Conservation (phyloP, 2,113 vertebrate species). For the Crypturellus undulatus region DNA sequence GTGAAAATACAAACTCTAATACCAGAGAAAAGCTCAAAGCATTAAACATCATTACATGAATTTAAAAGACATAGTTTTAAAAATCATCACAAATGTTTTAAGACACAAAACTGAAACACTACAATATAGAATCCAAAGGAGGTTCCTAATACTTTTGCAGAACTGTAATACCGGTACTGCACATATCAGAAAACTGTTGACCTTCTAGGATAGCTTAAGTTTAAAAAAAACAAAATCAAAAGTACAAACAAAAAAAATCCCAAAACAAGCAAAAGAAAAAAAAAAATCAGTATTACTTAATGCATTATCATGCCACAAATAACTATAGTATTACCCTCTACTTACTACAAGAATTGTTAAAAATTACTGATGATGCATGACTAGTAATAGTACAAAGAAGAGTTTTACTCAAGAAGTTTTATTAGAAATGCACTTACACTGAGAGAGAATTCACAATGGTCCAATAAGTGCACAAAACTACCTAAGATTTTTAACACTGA, state of each 20-base stretch:
- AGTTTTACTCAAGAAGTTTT: conserved; percentile 87
- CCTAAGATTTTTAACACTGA: conserved; percentile 87
- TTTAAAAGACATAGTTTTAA: conserved; percentile 90
- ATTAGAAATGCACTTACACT: conserved; percentile 96
- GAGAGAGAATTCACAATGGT: conserved; percentile 94
- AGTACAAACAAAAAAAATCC: conserved; percentile 46
- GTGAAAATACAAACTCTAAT: conserved; percentile 99
- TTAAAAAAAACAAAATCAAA: conserved; percentile 79
- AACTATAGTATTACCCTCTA: conserved; percentile 93
- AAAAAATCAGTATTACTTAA: conserved; percentile 87
- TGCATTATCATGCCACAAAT: conserved; percentile 98
- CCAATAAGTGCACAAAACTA: conserved; percentile 94
- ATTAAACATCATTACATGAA: conserved; percentile 90
- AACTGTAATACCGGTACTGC: conserved; percentile 93
- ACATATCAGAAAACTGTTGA: conserved; percentile 90
- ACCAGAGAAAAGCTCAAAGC: conserved; percentile 89
- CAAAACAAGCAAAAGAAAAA: conserved; percentile 69
- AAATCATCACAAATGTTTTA: conserved; percentile 94
- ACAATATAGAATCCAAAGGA: conserved; percentile 90
- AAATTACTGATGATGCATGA: conserved; percentile 90
- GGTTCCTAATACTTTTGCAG: conserved; percentile 89
- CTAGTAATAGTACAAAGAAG: conserved; percentile 92
- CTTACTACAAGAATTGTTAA: conserved; percentile 91
- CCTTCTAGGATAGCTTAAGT: conserved; percentile 85
- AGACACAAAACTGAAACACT: conserved; percentile 95